phyloP scores from a whole-genome alignment of 2,113 vertebrate species.

The Pluvianellus socialis region DNA sequence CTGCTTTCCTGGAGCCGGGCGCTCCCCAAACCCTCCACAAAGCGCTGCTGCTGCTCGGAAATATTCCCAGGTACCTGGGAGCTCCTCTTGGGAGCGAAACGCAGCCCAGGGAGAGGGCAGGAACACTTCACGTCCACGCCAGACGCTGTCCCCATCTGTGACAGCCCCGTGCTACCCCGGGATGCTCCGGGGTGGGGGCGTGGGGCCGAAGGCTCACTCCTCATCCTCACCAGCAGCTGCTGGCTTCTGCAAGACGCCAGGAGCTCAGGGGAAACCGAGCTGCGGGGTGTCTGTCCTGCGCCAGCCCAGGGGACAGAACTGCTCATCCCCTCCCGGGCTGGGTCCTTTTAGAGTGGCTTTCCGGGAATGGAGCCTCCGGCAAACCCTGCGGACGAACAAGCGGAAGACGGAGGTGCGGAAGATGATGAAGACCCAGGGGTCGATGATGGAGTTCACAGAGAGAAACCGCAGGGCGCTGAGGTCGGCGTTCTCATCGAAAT shows the following conservation, averaged over 20 bases:
- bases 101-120: neutral
- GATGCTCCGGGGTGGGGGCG: neutral
- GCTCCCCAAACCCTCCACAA: neutral
- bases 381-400: conserved; percentile 62
- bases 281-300: neutral
- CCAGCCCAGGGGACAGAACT: conserved; percentile 5
- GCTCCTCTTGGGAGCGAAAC: neutral
- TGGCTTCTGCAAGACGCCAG: neutral
- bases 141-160: neutral
- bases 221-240: conserved; percentile 18
- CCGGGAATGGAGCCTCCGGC: conserved; percentile 6
- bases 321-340: fast-evolving
- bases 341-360: neutral
- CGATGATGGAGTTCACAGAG: conserved; percentile 80
- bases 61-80: neutral
- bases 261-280: neutral
- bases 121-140: neutral
- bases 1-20: neutral
- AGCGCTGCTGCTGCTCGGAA: neutral
- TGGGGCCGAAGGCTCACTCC: neutral
- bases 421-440: conserved; percentile 86
- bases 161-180: neutral
- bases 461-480: conserved; percentile 77
- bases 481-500: conserved; percentile 59
- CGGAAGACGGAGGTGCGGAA: conserved; percentile 80